Base-by-base conservation (phyloP, 2,113 vertebrate species). In the Bos javanicus region DNA sequence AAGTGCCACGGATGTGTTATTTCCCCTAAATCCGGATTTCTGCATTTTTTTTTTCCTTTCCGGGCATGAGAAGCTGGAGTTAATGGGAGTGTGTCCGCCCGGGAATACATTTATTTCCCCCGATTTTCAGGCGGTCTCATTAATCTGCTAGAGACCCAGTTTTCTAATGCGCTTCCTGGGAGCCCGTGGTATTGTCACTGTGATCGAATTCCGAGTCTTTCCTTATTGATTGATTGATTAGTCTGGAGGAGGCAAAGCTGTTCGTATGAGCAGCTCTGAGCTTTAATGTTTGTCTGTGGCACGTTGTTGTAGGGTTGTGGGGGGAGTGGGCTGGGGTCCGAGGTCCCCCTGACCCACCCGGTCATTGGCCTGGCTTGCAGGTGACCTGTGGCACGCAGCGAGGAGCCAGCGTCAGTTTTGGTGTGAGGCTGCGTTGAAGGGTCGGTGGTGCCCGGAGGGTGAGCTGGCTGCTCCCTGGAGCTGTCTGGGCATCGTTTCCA, bases 1-100 rank as follows among this genome's bases (percentile, higher is more conserved):
- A 89, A 87, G 94, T 78, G 97, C 91, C 76, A 16, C 0, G 71
- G 67, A 74, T 90, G 95, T 97, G 96, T 97, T 92, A 92, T 50
- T 86, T 95, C 83, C 90, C 95, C 76, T 81, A 86, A 96, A 90
- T 95, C 96, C 2, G 17, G 74, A 91, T 96, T 78, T 92, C 78
- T 90, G 87, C 15, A 0, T 52, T 46, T 85, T 83, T 85, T 30
- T 54, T 84, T 96, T 36, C 57, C 54, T 84, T 96, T 43, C 52
- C 0, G 1, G 59, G 71, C 83, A 90, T 13, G 54, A 95, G 94
- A 90, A 89, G 48, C 60, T 5, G 0, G 82, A 43, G 62, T 56
- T 86, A 25, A 94, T 9, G 25, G 87, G 60, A 33, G 36, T 0
- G 4, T 7, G 1, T 56, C 91, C 13, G 36, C 62, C 6, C 0